These are phyloP conservation scores for Perognathus longimembris DNA, from an alignment of 2,113 vertebrate species.

Conservation along the genomic window DNA sequence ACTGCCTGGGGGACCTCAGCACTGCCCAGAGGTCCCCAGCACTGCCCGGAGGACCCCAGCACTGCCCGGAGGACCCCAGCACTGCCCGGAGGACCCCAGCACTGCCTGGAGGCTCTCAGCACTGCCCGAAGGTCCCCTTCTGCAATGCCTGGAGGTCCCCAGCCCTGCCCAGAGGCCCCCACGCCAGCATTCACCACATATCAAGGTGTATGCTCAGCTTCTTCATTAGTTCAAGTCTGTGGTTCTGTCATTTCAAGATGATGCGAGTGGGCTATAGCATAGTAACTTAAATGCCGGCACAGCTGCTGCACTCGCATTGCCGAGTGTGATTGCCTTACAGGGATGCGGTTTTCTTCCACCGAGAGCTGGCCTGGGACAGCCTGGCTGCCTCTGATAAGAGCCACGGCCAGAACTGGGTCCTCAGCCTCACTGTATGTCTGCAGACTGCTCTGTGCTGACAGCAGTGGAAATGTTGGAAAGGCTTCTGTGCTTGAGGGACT, in stretches of 20 bases:
- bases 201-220: not conserved
- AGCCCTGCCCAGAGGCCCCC: not conserved
- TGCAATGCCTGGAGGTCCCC: too few relatives aligned
- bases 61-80: too few relatives aligned
- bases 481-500: not conserved
- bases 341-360: not conserved
- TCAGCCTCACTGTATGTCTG: not conserved
- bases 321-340: not conserved
- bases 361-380: not conserved
- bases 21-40: too few relatives aligned
- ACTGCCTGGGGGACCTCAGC: too few relatives aligned
- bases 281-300: constrained; percentile 6
- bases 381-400: not conserved
- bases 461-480: not conserved
- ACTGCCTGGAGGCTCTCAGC: too few relatives aligned
- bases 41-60: too few relatives aligned
- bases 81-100: too few relatives aligned
- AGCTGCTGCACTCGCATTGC: not conserved
- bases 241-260: not conserved
- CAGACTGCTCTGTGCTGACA: not conserved
- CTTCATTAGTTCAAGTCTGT: constrained; percentile 9
- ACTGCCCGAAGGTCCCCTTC: too few relatives aligned
- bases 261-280: not conserved
- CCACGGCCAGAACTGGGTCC: too few relatives aligned
- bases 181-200: too few relatives aligned